These are phyloP conservation scores for Cladopsammia gracilis DNA, from an alignment of 64 coral and sea anemone genomes.

Conservation along the genomic window DNA sequence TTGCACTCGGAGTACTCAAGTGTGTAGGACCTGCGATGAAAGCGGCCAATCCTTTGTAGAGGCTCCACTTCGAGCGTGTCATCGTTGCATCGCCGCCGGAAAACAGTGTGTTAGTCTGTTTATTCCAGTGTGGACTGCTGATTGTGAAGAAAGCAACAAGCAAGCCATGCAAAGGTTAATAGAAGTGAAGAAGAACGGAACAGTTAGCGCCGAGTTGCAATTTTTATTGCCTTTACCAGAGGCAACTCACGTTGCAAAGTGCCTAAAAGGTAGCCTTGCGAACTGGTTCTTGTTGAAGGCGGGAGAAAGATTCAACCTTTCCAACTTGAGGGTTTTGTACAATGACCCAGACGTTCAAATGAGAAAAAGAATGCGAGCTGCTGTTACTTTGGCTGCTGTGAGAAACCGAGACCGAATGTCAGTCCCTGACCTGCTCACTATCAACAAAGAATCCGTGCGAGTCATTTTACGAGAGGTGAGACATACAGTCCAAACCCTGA, in stretches of 20 bases:
- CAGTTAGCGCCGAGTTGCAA: neutral
- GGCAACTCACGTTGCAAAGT: conserved; percentile 57
- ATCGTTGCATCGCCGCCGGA: conserved; percentile 26
- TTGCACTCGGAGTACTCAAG: conserved; percentile 15
- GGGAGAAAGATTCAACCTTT: conserved; percentile 73
- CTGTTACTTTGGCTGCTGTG: conserved; percentile 29
- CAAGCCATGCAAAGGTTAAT: conserved; percentile 42
- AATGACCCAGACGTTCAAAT: conserved; percentile 46
- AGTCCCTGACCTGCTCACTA: conserved; percentile 36
- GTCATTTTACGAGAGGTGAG: too few species aligned
- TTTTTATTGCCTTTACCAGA: conserved; percentile 56
- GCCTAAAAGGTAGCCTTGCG: conserved; percentile 54
- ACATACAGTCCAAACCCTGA: too few species aligned
- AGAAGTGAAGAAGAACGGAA: conserved; percentile 33
- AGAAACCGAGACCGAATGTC: conserved; percentile 59
- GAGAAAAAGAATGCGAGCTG: neutral
- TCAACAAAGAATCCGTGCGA: conserved; percentile 13
- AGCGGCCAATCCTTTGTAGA: conserved; percentile 59
- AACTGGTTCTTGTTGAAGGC: conserved; percentile 65
- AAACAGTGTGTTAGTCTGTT: conserved; percentile 52
- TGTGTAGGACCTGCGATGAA: conserved; percentile 6
- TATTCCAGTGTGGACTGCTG: conserved; percentile 43
- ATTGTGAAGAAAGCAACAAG: conserved; percentile 76
- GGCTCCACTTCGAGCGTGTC: conserved; percentile 43
- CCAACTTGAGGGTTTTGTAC: conserved; percentile 45